Conservation (phyloP, 2,797 vertebrate species). For the Scomberomorus guttatus region DNA sequence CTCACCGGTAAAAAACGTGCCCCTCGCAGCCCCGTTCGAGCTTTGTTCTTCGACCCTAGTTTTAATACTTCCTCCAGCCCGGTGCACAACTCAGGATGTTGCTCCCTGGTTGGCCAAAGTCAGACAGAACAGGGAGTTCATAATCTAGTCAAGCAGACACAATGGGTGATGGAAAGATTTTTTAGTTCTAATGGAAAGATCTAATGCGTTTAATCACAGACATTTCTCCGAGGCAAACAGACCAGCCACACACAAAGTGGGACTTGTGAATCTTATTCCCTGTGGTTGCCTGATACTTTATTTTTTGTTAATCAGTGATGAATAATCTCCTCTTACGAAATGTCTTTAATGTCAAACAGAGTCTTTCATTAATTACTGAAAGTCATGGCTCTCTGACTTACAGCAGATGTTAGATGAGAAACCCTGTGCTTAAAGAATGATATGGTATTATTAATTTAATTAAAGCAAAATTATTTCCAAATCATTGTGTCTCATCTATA, state of each 20-base stretch:
- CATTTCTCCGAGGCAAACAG: slow-evolving; percentile 26
- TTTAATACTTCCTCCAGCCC: slow-evolving; percentile 75
- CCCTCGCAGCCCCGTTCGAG: slow-evolving; percentile 38
- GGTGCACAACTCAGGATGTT: slow-evolving; percentile 64
- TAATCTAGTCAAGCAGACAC: slow-evolving; percentile 72
- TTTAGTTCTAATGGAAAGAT: slow-evolving; percentile 58
- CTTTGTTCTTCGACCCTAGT: slow-evolving; percentile 74
- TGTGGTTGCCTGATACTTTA: slow-evolving; percentile 43
- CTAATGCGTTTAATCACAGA: slow-evolving; percentile 62
- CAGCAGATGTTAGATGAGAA: slow-evolving; percentile 73
- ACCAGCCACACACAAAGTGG: slow-evolving; percentile 23
- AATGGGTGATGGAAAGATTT: slow-evolving; percentile 61
- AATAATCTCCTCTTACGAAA: slow-evolving; percentile 59
- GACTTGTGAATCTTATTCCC: slow-evolving; percentile 32
- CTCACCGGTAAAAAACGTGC: slow-evolving; percentile 57
- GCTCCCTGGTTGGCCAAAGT: slow-evolving; percentile 52
- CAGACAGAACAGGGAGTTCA: slow-evolving; percentile 72
- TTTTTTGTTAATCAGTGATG: slow-evolving; percentile 62
- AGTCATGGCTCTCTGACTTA: slow-evolving; percentile 48
- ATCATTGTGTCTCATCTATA: slow-evolving; percentile 68
- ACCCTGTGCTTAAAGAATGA: slow-evolving; percentile 56
- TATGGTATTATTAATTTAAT: slow-evolving; percentile 69
- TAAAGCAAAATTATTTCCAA: slow-evolving; percentile 69
- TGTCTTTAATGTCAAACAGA: slow-evolving; percentile 62
- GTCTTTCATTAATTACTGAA: slow-evolving; percentile 64